A percentile compares a stretch with the other conserved stretches of the same genome.
Conservation (phyloP, 2,797 vertebrate species). For the Helicolenus hilgendorfi region DNA sequence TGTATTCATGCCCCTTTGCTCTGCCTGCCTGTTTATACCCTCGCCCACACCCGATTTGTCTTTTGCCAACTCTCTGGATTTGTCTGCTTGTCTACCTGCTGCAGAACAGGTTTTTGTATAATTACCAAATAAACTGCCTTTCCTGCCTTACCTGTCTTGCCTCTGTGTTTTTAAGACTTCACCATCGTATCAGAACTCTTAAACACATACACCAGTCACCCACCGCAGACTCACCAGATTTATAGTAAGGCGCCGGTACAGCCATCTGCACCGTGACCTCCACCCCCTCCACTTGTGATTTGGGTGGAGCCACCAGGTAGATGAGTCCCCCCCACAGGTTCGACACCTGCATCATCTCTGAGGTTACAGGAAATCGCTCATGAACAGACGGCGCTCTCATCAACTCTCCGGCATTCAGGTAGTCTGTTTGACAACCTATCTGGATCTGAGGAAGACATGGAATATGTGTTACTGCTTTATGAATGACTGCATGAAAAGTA, state of each 20-base stretch:
- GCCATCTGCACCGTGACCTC: slow-evolving; percentile 88
- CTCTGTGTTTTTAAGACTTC: neutral
- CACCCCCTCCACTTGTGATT: slow-evolving; percentile 79
- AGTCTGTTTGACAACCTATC: slow-evolving; percentile 93
- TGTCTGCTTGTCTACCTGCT: neutral
- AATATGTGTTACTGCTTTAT: neutral
- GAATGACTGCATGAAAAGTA: neutral
- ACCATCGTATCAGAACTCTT: neutral
- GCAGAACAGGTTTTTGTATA: neutral
- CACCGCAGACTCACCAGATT: slow-evolving; percentile 88
- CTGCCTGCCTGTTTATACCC: neutral
- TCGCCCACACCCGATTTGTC: neutral
- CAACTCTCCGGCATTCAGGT: slow-evolving; percentile 77
- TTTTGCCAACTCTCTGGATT: neutral
- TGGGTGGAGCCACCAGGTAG: slow-evolving; percentile 91
- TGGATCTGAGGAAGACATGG: slow-evolving; percentile 87
- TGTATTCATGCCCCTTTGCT: too few relatives aligned
- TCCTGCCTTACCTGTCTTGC: neutral
- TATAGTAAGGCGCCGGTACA: slow-evolving; percentile 92
- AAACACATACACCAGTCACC: neutral
- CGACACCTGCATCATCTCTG: slow-evolving; percentile 87
- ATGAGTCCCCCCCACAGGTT: slow-evolving; percentile 95
- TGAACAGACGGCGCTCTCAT: slow-evolving; percentile 90
- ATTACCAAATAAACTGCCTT: neutral
- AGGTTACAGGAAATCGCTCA: slow-evolving; percentile 82